Conservation (phyloP, 2,797 vertebrate species). For the Pelodytes ibericus region DNA sequence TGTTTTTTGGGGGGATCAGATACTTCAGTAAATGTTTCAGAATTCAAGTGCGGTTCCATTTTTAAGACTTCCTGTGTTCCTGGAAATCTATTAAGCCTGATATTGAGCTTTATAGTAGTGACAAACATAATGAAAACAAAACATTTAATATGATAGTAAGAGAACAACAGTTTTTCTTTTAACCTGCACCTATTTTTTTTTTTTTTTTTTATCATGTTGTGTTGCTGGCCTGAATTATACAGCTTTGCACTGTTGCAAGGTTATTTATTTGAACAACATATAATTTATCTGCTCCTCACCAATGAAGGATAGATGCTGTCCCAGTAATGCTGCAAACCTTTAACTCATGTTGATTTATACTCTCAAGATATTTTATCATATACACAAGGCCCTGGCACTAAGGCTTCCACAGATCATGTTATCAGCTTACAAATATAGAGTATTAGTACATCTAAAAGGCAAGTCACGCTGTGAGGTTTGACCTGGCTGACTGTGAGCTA, state of each 20-base stretch:
- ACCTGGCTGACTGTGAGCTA: slow-evolving; percentile 58
- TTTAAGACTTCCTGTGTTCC: too few relatives aligned
- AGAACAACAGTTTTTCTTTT: too few relatives aligned
- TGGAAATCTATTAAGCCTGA: too few relatives aligned
- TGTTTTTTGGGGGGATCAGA: too few relatives aligned
- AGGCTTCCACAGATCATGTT: slow-evolving; percentile 71
- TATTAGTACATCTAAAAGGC: slow-evolving; percentile 69
- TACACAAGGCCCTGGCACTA: slow-evolving; percentile 60
- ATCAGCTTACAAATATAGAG: slow-evolving; percentile 80
- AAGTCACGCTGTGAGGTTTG: slow-evolving; percentile 62
- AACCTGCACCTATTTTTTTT: too few relatives aligned
- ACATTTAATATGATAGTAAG: too few relatives aligned
- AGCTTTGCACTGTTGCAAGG: slow-evolving; percentile 14
- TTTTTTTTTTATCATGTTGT: too few relatives aligned
- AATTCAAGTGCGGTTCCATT: too few relatives aligned
- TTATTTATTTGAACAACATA: slow-evolving; percentile 19
- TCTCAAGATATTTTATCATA: slow-evolving; percentile 69
- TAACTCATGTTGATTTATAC: slow-evolving; percentile 65
- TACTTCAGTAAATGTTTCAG: too few relatives aligned
- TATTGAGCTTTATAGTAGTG: too few relatives aligned
- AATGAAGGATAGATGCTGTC: slow-evolving; percentile 55
- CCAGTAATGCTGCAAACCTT: slow-evolving; percentile 56
- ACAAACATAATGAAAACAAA: too few relatives aligned
- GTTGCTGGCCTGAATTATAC: background rate
- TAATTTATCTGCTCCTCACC: slow-evolving; percentile 32